Evolutionary conservation across 2,113 vertebrate genomes (phyloP), one percentile per base, ranked within the genome.

Genomic region (Orycteropus afer): DNA sequence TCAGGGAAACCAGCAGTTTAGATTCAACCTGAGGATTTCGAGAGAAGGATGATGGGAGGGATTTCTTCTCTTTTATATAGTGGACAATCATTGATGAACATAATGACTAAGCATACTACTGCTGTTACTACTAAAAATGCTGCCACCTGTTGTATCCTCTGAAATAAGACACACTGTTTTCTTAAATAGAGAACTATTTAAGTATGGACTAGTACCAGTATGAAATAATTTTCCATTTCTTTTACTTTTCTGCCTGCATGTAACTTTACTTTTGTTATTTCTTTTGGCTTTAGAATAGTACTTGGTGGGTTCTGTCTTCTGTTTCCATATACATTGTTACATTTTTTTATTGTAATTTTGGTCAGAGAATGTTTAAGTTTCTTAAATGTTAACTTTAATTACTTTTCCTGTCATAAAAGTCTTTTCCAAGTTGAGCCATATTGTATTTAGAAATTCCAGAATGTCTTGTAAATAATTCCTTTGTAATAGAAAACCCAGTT

Each of bases 361-460:
- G 69, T 14, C n/a, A 27, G 76, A 53, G 34, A 91, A 67, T 57
- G 29, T 82, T 76, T 95, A 22, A 5, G 27, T 37, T 61, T 76
- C 37, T 40, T 40, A 80, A 94, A 79, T 40, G 13, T 55, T 95
- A 25, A 10, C 77, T 92, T 92, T 81, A 82, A 88, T 84, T 77
- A 71, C 22, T 89, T 94, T 92, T 86, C 57, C n/a, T 73, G 42
- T 79, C 69, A 88, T 89, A 91, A 85, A 95, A 89, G 65, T 18
- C 9, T 93, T 94, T 88, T 51, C 71, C 65, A 47, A 57, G 4
- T 40, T 85, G 55, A 86, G 23, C 67, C 65, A 47, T 67, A 37
- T 77, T 67, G 7, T 74, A 18, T 88, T 74, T 73, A 82, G 32
- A 86, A 67, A 65, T 77, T 57, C 61, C 34, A 86, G 22, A 25